Base-by-base conservation (phyloP, 2,113 vertebrate species). In the Microcebus ravelobensis region DNA sequence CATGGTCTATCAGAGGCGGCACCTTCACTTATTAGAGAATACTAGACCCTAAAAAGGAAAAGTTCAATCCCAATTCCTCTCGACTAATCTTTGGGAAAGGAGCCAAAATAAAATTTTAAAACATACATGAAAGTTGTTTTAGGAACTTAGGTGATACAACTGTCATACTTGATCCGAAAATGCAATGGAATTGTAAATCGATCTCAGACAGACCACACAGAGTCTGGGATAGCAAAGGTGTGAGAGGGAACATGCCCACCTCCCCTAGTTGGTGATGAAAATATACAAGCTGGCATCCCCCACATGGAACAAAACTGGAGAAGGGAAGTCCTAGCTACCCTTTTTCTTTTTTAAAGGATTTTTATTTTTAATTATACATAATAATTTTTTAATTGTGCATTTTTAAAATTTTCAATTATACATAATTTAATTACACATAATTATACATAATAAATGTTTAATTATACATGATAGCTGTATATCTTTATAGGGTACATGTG, bases 61-160 rank as follows among this genome's bases (percentile, higher is more conserved):
- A 31, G 39, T 70, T 80, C 65, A 55, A 34, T 68, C 34, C 65
- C 81, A 70, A 88, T 85, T 88, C 27, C 27, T 96, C 63, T 85
- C 13, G 15, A 61, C 0, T 52, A 7, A 42, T 68, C 21, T 63
- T 79, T 89, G 57, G 21, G 50, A 97, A 96, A 87, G 7, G 7
- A 61, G 29, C 13, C 20, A 67, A 94, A 90, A 57, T 50, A 80
- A 87, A 93, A 0, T 36, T 82, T 52, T 63, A 11, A 68, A 52
- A 67, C 31, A 74, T 9, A 50, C 2, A 5, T 39, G 29, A 92
- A 81, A n/a, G 1, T 45, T 84, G 15, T 50, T 76, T 93, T 13
- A 70, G 5, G 89, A 63, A 84, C 55, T 68, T 90, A 90, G n/a
- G 65, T 90, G 7, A 85, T 70, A 10, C 48, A 27, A 71, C 21